Evolutionary conservation across 92 coral and sea anemone genomes (phyloP), one percentile per base, ranked within the genome.

Genomic region (Phenganax stokvisi): DNA sequence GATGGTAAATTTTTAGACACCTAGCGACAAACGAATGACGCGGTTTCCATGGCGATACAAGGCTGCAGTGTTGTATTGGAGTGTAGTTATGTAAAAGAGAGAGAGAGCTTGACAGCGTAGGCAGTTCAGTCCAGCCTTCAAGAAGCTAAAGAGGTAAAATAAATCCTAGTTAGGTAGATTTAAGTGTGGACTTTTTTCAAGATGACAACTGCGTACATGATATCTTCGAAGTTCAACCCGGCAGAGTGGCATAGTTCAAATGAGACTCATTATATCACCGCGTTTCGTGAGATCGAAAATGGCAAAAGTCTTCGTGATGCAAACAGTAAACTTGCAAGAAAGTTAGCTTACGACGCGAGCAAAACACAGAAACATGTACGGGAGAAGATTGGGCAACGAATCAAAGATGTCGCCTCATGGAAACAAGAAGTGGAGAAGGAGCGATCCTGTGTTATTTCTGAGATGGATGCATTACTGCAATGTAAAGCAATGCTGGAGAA

Each of bases 151-250:
- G 44, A 37, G 31, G 81, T 59, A 59, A 76, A 53, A 76, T 73
- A 73, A 73, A 25, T 73, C 27, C 58, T 52, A 58, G 7, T 53
- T 52, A 9, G 77, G 29, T 68, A 68, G 73, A 68, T 68, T 68
- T 68, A 30, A 68, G 53, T 0, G 47, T 0, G 47, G 47, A 37
- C 47, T 37, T 37, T 37, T 37, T 73, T 73, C 77, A 73, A n/a
- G 59, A 73, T 57, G 81, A 57, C 67, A 27, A 76, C 81, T 6
- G 63, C 83, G 16, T 62, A 63, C 9, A 79, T 79, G 83, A 73
- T 79, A 31, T 79, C 83, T 1, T 79, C 83, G n/a, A 79, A 79
- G 74, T 79, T 79, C 83, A 79, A 79, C 73, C 83, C 83, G 62
- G 83, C 74, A 12, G 83, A 79, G 25, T 79, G 83, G 83, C 73